These are phyloP conservation scores for Abscondita cerata DNA, from an alignment of 2,888 invertebrate genomes.

Conservation along the genomic window DNA sequence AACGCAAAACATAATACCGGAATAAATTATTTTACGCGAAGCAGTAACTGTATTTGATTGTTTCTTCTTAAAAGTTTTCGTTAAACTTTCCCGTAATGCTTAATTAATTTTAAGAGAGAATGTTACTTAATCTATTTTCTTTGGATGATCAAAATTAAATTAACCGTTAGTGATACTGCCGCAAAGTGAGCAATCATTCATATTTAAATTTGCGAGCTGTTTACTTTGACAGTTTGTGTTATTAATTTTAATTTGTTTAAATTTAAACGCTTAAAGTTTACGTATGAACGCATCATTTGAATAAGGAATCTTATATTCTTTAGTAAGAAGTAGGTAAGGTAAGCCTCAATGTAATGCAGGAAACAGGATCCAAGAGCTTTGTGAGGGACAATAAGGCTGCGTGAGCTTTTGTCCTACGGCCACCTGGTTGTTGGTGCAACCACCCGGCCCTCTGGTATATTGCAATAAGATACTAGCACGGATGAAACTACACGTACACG, in stretches of 20 bases:
- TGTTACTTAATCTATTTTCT: neutral
- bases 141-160: slow-evolving; percentile 9
- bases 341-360: slow-evolving; percentile 39
- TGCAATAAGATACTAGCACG: slow-evolving; percentile 23
- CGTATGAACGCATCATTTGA: slow-evolving; percentile 21
- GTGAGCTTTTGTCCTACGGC: slow-evolving; percentile 38
- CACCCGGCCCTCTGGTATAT: slow-evolving; percentile 24
- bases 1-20: slow-evolving; percentile 19
- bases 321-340: slow-evolving; percentile 36
- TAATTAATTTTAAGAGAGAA: slow-evolving; percentile 4
- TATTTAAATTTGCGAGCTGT: slow-evolving; percentile 35
- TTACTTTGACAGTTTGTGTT: slow-evolving; percentile 35
- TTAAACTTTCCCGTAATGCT: neutral
- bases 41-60: slow-evolving; percentile 20
- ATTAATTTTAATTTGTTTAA: slow-evolving; percentile 35
- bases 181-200: slow-evolving; percentile 28
- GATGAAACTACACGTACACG: slow-evolving; percentile 16
- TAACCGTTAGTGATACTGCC: slow-evolving; percentile 16
- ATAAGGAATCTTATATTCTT: slow-evolving; percentile 23
- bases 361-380: slow-evolving; percentile 41
- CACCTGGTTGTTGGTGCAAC: slow-evolving; percentile 33
- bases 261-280: slow-evolving; percentile 21
- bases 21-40: slow-evolving; percentile 21
- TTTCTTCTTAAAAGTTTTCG: neutral
- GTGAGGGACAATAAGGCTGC: slow-evolving; percentile 39